These are phyloP conservation scores for Megalopta genalis DNA, from an alignment of 1,140 invertebrate genomes.

Conservation along the genomic window DNA sequence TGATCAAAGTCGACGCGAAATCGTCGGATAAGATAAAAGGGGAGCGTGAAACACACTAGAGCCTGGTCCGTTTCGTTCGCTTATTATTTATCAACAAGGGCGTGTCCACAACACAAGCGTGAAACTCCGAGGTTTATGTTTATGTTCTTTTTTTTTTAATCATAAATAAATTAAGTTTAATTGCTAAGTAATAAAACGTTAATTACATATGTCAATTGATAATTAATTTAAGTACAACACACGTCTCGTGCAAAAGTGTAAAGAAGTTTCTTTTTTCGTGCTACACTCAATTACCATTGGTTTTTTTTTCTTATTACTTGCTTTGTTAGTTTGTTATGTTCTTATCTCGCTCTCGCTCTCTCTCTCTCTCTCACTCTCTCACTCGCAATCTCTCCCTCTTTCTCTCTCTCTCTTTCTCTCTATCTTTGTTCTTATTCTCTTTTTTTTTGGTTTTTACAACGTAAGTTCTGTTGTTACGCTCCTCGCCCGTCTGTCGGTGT, in stretches of 20 bases:
- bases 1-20: background rate
- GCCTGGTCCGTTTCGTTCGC: background rate
- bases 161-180: conserved; percentile 79
- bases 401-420: too few species aligned
- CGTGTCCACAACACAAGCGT: conserved; percentile 64
- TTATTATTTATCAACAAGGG: conserved; percentile 47
- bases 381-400: too few species aligned
- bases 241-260: conserved; percentile 81
- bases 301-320: conserved; percentile 2
- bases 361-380: conserved; percentile 1
- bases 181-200: conserved; percentile 79
- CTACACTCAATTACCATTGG: conserved; percentile 65
- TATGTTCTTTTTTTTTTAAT: conserved; percentile 56
- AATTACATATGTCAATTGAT: conserved; percentile 77
- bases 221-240: conserved; percentile 79
- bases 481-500: background rate
- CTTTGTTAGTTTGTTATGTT: conserved; percentile 50
- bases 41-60: conserved; percentile 16
- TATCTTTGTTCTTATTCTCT: background rate
- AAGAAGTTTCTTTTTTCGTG: conserved; percentile 75
- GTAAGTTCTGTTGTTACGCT: too few species aligned
- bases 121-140: conserved; percentile 44
- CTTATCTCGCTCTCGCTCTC: conserved; percentile 34
- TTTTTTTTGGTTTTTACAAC: background rate
- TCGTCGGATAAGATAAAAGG: background rate